phyloP scores from a whole-genome alignment of 2,888 invertebrate genomes.

The Bellardia pandia region DNA sequence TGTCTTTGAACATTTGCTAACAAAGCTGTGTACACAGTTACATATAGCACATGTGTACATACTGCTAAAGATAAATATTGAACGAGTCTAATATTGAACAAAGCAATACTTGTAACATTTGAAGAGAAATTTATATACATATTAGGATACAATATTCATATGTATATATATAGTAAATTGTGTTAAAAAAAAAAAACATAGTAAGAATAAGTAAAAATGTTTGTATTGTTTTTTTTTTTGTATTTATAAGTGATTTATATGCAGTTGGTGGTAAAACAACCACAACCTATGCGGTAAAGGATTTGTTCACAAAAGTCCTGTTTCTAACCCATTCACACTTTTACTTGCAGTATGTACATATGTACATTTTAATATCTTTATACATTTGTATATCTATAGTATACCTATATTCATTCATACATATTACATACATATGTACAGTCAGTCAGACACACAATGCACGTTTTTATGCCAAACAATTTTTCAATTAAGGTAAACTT shows the following conservation, averaged over 20 bases:
- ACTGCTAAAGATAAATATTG: slow-evolving; percentile 51
- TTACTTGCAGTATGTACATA: background rate
- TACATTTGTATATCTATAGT: background rate
- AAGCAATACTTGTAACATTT: slow-evolving; percentile 20
- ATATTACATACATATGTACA: too few relatives aligned
- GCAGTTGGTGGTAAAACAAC: slow-evolving; percentile 60
- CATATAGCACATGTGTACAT: slow-evolving; percentile 18
- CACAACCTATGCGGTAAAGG: slow-evolving; percentile 56
- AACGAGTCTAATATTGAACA: slow-evolving; percentile 48
- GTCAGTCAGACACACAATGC: slow-evolving; percentile 42
- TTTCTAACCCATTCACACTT: slow-evolving; percentile 14
- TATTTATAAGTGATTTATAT: slow-evolving; percentile 65
- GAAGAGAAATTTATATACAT: background rate
- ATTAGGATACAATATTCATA: background rate
- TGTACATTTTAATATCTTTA: background rate
- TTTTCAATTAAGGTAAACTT: slow-evolving; percentile 67
- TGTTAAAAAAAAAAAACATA: background rate
- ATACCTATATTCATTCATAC: background rate
- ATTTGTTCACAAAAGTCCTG: slow-evolving; percentile 49
- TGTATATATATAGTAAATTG: background rate
- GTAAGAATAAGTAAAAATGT: background rate
- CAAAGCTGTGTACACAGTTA: background rate
- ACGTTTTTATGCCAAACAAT: slow-evolving; percentile 66
- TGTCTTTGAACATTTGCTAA: background rate
- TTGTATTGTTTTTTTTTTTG: slow-evolving; percentile 9